A percentile compares a stretch with the other conserved stretches of the same genome.
Conservation (phyloP, 2,888 invertebrate species). For the Xestoiulus laeticollis region DNA sequence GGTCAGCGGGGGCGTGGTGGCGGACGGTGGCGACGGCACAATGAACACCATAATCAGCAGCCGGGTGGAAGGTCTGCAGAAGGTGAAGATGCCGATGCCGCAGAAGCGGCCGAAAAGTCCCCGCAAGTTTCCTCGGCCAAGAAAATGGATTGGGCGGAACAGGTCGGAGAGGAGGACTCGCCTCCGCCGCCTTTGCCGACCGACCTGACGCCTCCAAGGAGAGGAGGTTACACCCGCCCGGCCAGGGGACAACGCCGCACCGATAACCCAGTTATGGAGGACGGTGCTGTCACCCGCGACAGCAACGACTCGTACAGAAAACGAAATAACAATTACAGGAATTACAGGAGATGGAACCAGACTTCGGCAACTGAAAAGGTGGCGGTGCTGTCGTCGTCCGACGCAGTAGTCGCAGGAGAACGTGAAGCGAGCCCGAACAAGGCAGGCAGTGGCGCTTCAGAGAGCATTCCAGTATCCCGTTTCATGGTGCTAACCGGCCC, state of each 20-base stretch:
- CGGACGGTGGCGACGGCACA: background rate
- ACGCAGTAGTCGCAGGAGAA: background rate
- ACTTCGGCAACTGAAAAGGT: background rate
- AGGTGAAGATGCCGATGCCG: background rate
- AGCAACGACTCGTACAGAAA: background rate
- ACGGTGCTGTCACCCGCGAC: background rate
- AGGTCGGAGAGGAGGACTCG: background rate
- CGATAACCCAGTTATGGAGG: background rate
- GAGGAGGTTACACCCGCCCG: background rate
- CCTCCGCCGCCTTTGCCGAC: background rate
- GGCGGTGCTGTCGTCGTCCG: background rate
- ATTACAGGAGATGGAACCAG: background rate
- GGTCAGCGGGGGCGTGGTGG: background rate
- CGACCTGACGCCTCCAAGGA: background rate
- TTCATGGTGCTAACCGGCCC: slow-evolving; percentile 48
- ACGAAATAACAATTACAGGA: background rate
- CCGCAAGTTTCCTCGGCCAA: too few relatives aligned
- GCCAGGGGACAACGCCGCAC: background rate
- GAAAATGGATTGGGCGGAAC: background rate
- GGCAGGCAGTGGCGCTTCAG: too few relatives aligned
- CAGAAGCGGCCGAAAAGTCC: too few relatives aligned
- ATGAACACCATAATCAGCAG: background rate
- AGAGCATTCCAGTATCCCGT: slow-evolving; percentile 18
- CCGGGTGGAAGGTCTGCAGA: background rate
- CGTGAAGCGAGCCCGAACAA: background rate